Conservation (phyloP, 2,113 vertebrate species). For the Cryptomyrus ogoouensis region DNA sequence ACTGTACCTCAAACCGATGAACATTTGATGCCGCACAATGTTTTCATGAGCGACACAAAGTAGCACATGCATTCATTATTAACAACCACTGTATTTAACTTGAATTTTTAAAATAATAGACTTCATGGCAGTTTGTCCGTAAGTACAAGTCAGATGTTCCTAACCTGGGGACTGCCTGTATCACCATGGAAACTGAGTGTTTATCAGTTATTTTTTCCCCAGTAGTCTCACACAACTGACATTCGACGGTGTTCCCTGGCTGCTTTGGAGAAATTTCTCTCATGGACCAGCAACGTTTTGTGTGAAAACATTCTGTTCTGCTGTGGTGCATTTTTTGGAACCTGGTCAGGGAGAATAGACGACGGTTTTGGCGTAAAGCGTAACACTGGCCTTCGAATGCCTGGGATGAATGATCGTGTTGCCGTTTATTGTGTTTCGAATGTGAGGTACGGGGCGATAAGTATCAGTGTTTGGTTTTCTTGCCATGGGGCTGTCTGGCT, state of each 20-base stretch:
- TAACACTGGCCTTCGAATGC: not conserved
- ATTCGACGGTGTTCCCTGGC: not conserved
- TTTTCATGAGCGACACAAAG: too few species aligned
- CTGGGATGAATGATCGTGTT: not conserved
- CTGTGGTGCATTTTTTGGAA: not conserved
- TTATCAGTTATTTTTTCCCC: not conserved
- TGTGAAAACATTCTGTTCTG: constrained; percentile 3
- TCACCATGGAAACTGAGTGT: not conserved
- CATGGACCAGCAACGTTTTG: not conserved
- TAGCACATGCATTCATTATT: too few species aligned
- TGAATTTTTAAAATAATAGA: too few species aligned
- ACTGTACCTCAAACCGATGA: too few species aligned
- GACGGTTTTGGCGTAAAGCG: not conserved
- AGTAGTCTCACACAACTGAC: not conserved
- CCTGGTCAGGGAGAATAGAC: not conserved
- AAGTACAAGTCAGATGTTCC: too few species aligned
- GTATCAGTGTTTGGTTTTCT: not conserved
- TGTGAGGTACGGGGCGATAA: not conserved
- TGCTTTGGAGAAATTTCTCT: not conserved
- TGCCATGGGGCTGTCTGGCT: not conserved
- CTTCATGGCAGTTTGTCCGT: too few species aligned
- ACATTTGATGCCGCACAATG: too few species aligned
- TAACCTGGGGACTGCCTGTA: too few species aligned
- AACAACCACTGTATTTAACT: too few species aligned
- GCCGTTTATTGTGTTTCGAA: not conserved